Conservation (phyloP, 2,113 vertebrate genomes). For the Ancistrus triradiatus region DNA sequence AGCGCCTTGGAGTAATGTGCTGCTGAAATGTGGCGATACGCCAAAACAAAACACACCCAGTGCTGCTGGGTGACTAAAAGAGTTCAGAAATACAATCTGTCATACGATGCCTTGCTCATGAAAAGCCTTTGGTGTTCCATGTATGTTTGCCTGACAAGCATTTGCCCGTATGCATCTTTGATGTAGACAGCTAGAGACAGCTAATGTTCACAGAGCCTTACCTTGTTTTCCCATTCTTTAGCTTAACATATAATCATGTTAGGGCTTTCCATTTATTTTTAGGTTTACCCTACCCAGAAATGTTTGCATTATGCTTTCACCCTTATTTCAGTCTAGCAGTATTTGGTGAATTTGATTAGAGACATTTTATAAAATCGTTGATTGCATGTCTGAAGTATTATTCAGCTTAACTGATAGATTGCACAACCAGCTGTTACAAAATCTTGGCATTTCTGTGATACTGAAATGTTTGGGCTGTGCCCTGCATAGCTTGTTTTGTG, state of each 20-base stretch:
- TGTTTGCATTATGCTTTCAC: no score
- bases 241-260: constrained; percentile 6
- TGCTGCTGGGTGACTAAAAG: constrained; percentile 2
- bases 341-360: no score
- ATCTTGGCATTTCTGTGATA: no score
- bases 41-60: constrained; percentile 25
- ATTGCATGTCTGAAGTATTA: no score
- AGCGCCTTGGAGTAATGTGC: constrained; percentile 5
- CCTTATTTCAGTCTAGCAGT: no score
- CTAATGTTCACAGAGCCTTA: constrained; percentile 23
- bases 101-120: background rate
- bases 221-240: background rate
- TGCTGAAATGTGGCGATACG: constrained; percentile 31
- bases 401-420: no score
- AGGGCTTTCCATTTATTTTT: constrained; percentile 16
- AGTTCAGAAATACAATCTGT: constrained; percentile 27
- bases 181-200: constrained; percentile 22
- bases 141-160: constrained; percentile 12
- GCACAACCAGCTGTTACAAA: no score
- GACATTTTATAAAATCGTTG: no score
- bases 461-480: no score
- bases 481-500: no score
- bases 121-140: constrained; percentile 24
- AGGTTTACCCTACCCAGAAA: no score
- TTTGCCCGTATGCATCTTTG: constrained; percentile 19